Base-by-base conservation (phyloP, 2,888 invertebrate genomes). In the Microctonus aethiopoides region DNA sequence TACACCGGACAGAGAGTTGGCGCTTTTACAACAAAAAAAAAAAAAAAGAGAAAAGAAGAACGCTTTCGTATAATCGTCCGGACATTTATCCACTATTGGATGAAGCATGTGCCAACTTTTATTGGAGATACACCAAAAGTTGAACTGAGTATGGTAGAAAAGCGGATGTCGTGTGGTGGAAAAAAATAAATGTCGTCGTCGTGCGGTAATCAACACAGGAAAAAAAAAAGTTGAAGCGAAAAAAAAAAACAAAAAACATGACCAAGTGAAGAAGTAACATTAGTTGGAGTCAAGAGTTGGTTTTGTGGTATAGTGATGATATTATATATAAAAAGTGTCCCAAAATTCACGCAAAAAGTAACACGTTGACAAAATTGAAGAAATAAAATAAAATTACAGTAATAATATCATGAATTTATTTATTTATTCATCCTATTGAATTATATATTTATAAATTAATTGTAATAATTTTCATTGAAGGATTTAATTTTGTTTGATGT, bases 81-180 rank as follows among this genome's bases (percentile, higher is more conserved):
- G 81, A 78, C 83, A 80, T 81, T 83, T 82, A 83, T 83, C 81
- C 81, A 78, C 76, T 79, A 78, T 79, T 76, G 78, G 67, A 68
- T 64, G 75, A 73, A 78, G 78, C 80, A 82, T 80, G 79, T 80
- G 83, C 81, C 81, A 81, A 84, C 79, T 84, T 84, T 83, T 76
- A 77, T 80, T 81, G 83, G 83, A 83, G 77, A 72, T 78, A 75
- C 79, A 82, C 81, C 83, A 80, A 83, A 84, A 83, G 81, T 83
- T 83, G 80, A 72, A 72, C 68, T 69, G 52, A 16, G 46, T 16
- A 46, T 16, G 16, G 16, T 46, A 46, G 16, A 9, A 46, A 41
- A 60, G 26, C 46, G 67, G 61, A 64, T 68, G 56, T 68, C 57
- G 51, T 36, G 56, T 29, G 56, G 29, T 56, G 29, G 34, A 26